phyloP scores from a whole-genome alignment of 2,888 invertebrate species.

The Lasioglossum leucozonium region DNA sequence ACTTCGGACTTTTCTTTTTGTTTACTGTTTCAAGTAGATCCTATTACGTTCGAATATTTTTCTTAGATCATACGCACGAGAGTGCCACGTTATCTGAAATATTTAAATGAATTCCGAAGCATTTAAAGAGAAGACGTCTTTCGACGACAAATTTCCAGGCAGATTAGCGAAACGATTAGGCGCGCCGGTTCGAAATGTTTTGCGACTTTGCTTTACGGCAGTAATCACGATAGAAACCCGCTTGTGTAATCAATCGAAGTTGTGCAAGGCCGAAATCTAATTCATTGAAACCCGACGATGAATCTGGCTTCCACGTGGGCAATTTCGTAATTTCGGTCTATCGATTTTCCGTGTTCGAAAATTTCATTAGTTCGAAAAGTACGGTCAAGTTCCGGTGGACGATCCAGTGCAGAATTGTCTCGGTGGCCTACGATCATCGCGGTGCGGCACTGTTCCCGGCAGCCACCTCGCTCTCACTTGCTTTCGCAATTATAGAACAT shows the following conservation, averaged over 20 bases:
- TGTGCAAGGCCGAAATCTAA: slow-evolving; percentile 55
- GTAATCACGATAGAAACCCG: slow-evolving; percentile 24
- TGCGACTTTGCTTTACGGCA: background rate
- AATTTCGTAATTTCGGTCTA: background rate
- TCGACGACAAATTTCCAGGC: background rate
- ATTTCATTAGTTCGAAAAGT: background rate
- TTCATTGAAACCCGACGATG: slow-evolving; percentile 53
- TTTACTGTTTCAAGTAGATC: background rate
- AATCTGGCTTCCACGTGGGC: slow-evolving; percentile 3
- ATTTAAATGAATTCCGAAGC: background rate
- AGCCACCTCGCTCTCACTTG: background rate
- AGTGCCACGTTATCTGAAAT: background rate
- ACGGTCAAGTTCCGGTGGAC: background rate
- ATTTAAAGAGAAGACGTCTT: background rate
- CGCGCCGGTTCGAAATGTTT: background rate
- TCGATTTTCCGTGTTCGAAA: slow-evolving; percentile 6
- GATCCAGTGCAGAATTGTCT: background rate
- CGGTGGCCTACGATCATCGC: background rate
- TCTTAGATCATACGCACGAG: background rate
- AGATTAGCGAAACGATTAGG: background rate
- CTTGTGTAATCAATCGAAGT: slow-evolving; percentile 53
- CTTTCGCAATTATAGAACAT: background rate
- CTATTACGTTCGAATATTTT: background rate
- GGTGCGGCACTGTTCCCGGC: background rate
- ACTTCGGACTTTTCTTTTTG: background rate